These are phyloP conservation scores for Stichopus chloronotus DNA, from an alignment of 35 echinoderm and acorn worm genomes.

Conservation along the genomic window DNA sequence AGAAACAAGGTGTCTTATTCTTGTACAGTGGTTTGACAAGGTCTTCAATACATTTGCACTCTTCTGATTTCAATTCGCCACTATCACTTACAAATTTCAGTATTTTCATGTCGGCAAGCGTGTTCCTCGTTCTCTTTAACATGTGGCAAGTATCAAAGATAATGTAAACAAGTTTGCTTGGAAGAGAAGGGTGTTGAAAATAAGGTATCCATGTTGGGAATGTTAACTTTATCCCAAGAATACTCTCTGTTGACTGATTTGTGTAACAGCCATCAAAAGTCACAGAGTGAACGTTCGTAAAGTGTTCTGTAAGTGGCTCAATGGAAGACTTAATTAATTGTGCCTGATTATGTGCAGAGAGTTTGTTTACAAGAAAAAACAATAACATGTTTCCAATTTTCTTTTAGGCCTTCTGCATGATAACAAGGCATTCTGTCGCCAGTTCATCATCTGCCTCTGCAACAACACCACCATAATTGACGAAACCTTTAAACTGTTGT, in stretches of 20 bases:
- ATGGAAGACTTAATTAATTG: conserved; percentile 14
- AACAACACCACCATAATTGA: conserved; percentile 12
- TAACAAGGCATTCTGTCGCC: background rate
- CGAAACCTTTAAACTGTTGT: conserved; percentile 12
- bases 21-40: background rate
- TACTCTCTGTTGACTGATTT: conserved; percentile 28
- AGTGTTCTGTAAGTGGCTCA: background rate
- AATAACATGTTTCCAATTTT: background rate
- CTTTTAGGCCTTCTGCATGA: background rate
- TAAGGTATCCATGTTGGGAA: background rate
- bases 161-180: background rate
- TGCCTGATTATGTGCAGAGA: conserved; percentile 1
- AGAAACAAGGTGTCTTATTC: conserved; percentile 11
- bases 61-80: conserved; percentile 6
- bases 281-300: background rate
- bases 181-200: background rate
- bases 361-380: conserved; percentile 18
- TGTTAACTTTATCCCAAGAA: conserved; percentile 9
- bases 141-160: no score
- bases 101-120: background rate
- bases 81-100: background rate
- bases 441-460: conserved; percentile 18
- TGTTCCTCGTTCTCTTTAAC: no score
- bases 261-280: conserved; percentile 30
- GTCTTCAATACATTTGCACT: conserved; percentile 17